These are phyloP conservation scores for Lycaon pictus DNA, from an alignment of 2,113 vertebrate genomes.

Conservation along the genomic window DNA sequence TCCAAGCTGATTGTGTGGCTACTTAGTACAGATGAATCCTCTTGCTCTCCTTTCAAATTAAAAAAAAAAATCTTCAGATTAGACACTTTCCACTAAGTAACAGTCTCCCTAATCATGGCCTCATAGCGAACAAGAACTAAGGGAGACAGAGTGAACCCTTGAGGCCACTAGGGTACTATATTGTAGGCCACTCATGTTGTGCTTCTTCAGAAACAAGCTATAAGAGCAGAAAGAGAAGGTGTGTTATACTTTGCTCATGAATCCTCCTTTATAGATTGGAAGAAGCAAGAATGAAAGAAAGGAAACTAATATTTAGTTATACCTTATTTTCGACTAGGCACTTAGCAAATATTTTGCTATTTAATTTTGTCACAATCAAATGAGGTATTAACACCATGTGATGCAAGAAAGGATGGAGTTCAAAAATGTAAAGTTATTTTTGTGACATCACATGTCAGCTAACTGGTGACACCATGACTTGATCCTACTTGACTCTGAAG, in stretches of 20 bases:
- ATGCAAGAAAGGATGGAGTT: background rate
- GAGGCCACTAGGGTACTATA: background rate
- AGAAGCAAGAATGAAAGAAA: background rate
- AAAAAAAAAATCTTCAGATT: background rate
- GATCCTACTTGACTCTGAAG: background rate
- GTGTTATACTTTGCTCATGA: background rate
- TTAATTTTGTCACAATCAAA: slow-evolving; percentile 18
- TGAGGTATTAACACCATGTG: background rate
- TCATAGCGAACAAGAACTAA: background rate
- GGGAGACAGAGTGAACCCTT: background rate
- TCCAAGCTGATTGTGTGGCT: slow-evolving; percentile 42
- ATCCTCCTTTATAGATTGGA: background rate
- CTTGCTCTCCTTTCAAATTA: background rate
- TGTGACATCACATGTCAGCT: background rate
- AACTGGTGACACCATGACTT: background rate
- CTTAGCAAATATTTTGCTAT: background rate
- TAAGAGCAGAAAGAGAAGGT: background rate
- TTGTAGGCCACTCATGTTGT: background rate
- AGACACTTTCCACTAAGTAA: background rate
- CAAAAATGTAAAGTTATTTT: background rate
- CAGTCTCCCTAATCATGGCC: background rate
- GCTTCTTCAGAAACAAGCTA: slow-evolving; percentile 19
- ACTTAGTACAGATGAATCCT: slow-evolving; percentile 26
- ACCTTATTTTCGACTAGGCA: background rate
- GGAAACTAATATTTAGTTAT: background rate